Base-by-base conservation (phyloP, 2,113 vertebrate species). In the Ploceus nigricollis region DNA sequence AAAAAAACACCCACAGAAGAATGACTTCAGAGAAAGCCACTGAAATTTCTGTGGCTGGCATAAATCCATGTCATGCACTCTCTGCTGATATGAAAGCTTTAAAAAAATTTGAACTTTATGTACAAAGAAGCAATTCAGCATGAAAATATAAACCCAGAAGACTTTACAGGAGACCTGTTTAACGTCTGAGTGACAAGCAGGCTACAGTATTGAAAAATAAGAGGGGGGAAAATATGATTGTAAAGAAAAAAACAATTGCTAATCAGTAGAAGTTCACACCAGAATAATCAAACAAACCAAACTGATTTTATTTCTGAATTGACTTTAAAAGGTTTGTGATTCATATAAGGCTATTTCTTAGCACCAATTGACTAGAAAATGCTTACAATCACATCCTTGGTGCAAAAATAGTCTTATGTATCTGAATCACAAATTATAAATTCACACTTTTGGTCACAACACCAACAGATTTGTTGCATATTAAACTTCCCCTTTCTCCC, bases 91-190 rank as follows among this genome's bases (percentile, higher is more conserved):
- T 1, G n/a, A 91, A 94, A 85, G 83, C 87, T 92, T 91, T 63
- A 91, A 80, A 60, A 60, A 47, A 2, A 27, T 28, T 40, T 93
- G 31, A 91, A 92, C 73, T 87, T 89, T 33, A 53, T 15, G 18
- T 47, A 96, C 58, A 92, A 93, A 79, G 90, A 82, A 93, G 63
- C 22, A 88, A 79, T 87, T 91, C 69, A 78, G 50, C 50, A 40
- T 31, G 47, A 77, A 93, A 87, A 91, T 23, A 72, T 58, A 92
- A 96, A 58, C 31, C 33, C 72, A 90, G 42, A 23, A 63, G 39
- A 64, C 50, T 86, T 83, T 77, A 70, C 25, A 72, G 56, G 50
- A 87, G n/a, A 94, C 31, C 28, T 94, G 48, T 21, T 86, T 89
- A 89, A 85, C 8, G 5, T 77, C 68, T 44, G 56, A 82, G 19